These are phyloP conservation scores for Macropus fuliginosus DNA, from an alignment of 2,797 vertebrate genomes.

Conservation along the genomic window DNA sequence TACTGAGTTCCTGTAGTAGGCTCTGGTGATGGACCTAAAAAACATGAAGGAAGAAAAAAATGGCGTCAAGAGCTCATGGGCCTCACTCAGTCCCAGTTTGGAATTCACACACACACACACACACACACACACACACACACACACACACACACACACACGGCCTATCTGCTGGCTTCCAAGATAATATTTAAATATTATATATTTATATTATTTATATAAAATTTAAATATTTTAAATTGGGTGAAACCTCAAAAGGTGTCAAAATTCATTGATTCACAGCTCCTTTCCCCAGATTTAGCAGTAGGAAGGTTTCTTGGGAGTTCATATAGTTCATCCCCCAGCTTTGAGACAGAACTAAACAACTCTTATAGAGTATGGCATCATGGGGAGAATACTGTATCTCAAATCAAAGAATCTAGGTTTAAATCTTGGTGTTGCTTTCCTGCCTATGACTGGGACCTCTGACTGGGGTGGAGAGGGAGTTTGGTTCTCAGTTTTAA, in stretches of 20 bases:
- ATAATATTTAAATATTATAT: background rate
- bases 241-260: slow-evolving; percentile 39
- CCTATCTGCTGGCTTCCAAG: background rate
- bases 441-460: background rate
- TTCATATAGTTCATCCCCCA: background rate
- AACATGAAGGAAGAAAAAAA: slow-evolving; percentile 66
- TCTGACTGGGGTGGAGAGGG: background rate
- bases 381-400: background rate
- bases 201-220: no score
- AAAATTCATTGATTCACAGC: slow-evolving; percentile 7
- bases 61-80: slow-evolving; percentile 33
- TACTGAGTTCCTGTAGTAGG: slow-evolving; percentile 99
- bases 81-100: background rate
- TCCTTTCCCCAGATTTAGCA: slow-evolving; percentile 34
- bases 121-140: no score
- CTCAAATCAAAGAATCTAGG: background rate
- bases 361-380: background rate
- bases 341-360: slow-evolving; percentile 5
- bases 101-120: no score
- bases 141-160: background rate
- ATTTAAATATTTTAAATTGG: background rate
- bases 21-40: slow-evolving; percentile 96
- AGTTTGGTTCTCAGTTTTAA: background rate
- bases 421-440: background rate
- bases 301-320: slow-evolving; percentile 15